These are phyloP conservation scores for Erannis defoliaria DNA, from an alignment of 2,888 invertebrate species.

Conservation along the genomic window DNA sequence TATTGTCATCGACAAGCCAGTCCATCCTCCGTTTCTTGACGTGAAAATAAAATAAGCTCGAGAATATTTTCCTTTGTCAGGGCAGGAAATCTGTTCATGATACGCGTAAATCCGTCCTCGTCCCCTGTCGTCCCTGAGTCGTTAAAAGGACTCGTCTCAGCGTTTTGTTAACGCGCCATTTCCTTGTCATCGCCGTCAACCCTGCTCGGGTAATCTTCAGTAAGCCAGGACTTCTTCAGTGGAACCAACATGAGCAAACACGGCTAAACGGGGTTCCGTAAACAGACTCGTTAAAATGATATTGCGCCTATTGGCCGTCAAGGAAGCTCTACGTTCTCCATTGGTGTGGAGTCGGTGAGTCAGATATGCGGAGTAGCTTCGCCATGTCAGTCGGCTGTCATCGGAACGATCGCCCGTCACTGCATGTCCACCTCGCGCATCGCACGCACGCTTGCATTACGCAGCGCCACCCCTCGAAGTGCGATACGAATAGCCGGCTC, in stretches of 20 bases:
- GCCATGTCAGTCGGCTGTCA: conserved; percentile 80
- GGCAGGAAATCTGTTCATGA: conserved; percentile 82
- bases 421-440: conserved; percentile 86
- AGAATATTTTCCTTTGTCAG: conserved; percentile 76
- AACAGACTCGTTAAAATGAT: conserved; percentile 65
- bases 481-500: conserved; percentile 70
- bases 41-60: conserved; percentile 70
- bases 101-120: conserved; percentile 82
- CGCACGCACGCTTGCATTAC: conserved; percentile 86
- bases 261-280: conserved; percentile 55
- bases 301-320: conserved; percentile 65
- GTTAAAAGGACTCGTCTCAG: conserved; percentile 80
- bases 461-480: conserved; percentile 84
- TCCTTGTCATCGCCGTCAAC: conserved; percentile 79
- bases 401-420: conserved; percentile 82
- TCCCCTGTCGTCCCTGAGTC: conserved; percentile 80
- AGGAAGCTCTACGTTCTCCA: conserved; percentile 65
- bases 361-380: conserved; percentile 74
- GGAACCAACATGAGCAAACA: conserved; percentile 51
- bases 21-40: conserved; percentile 57
- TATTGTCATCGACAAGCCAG: conserved; percentile 54
- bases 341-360: conserved; percentile 74
- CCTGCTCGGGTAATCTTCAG: conserved; percentile 73
- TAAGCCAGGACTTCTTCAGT: conserved; percentile 66
- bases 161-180: conserved; percentile 81